Conservation (phyloP, 2,888 invertebrate genomes). For the Branchellion lobata region DNA sequence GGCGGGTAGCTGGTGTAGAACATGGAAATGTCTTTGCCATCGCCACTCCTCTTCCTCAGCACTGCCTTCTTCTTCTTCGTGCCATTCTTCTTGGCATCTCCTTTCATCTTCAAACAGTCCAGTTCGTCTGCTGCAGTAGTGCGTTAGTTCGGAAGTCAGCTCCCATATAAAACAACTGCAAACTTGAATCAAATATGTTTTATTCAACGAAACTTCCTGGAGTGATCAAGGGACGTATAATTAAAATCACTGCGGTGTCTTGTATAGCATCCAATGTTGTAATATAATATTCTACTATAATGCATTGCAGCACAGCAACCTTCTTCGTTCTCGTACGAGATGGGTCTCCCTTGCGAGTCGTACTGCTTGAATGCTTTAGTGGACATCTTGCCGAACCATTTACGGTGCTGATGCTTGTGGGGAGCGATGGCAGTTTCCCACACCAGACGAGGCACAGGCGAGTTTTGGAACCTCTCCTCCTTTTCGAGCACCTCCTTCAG, state of each 20-base stretch:
- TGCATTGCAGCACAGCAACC: conserved; percentile 3
- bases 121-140: neutral
- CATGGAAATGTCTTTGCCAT: conserved; percentile 47
- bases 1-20: conserved; percentile 50
- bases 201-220: too few species aligned
- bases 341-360: conserved; percentile 26
- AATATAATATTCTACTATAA: too few species aligned
- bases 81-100: conserved; percentile 11
- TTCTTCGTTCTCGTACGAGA: conserved; percentile 18
- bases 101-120: conserved; percentile 19
- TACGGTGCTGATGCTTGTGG: conserved; percentile 51
- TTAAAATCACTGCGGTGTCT: too few species aligned
- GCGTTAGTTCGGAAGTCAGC: too few species aligned
- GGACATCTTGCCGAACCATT: conserved; percentile 34
- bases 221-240: too few species aligned
- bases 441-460: conserved; percentile 31
- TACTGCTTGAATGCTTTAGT: conserved; percentile 37
- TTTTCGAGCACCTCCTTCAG: conserved; percentile 32
- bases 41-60: conserved; percentile 41
- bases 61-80: conserved; percentile 20
- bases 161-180: too few species aligned
- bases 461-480: conserved; percentile 39
- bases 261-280: too few species aligned
- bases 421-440: conserved; percentile 45
- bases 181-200: too few species aligned